A percentile compares a stretch with the other conserved stretches of the same genome.
Conservation (phyloP, 1,140 invertebrate species). For the Zelostemma sp. region DNA sequence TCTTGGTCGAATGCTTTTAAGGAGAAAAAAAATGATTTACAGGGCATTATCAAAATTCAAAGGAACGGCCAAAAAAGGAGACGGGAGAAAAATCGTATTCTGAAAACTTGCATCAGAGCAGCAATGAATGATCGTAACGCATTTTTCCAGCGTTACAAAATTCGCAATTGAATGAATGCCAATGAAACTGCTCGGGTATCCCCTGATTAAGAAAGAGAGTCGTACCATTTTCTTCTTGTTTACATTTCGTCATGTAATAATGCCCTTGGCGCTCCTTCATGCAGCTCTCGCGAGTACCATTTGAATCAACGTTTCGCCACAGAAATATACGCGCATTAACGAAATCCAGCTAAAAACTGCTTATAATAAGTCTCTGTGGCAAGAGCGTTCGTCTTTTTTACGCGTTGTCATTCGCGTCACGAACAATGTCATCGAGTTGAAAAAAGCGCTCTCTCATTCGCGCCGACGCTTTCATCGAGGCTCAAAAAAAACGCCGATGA, state of each 20-base stretch:
- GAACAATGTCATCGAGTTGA: no score
- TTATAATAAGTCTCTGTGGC: conserved; percentile 20
- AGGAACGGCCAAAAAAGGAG: no score
- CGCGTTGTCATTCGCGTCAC: conserved; percentile 44
- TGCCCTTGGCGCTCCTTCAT: conserved; percentile 52
- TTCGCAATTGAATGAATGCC: background rate
- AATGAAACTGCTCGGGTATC: conserved; percentile 1
- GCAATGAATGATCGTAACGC: background rate
- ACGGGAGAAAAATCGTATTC: background rate
- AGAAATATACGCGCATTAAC: conserved; percentile 32
- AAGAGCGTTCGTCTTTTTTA: conserved; percentile 9
- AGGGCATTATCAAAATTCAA: no score
- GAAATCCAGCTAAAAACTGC: conserved; percentile 47
- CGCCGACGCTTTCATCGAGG: no score
- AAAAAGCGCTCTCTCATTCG: no score
- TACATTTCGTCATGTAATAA: conserved; percentile 10
- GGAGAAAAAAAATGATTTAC: no score
- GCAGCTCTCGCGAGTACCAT: conserved; percentile 47
- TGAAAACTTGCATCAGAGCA: background rate
- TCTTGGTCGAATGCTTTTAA: no score
- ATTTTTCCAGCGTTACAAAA: background rate
- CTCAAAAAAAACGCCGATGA: conserved; percentile 21
- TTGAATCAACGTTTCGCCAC: conserved; percentile 47
- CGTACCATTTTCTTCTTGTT: conserved; percentile 5
- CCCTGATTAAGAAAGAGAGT: background rate